Percentiles rank a stretch among this genome's conserved stretches.
Conservation (phyloP, 2,113 vertebrate genomes). For the Daphoenositta chrysoptera region DNA sequence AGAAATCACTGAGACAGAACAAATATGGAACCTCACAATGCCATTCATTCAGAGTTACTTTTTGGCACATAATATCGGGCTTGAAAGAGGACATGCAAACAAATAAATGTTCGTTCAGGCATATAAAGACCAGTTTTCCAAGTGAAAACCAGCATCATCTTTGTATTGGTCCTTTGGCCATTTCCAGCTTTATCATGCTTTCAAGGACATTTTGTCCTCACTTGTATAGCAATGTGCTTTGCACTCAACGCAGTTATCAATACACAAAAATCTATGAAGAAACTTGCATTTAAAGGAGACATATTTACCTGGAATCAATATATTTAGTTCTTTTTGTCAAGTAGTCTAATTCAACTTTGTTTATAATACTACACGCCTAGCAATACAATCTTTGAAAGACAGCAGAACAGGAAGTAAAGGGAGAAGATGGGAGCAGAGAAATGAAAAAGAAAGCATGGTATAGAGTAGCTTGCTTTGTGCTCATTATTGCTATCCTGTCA, state of each 20-base stretch:
- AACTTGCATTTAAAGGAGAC: background rate
- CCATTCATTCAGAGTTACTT: background rate
- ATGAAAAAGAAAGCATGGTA: background rate
- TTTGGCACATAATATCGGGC: background rate
- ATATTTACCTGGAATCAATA: background rate
- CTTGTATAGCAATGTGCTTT: background rate
- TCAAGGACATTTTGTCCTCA: background rate
- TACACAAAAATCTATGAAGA: background rate
- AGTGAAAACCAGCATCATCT: background rate
- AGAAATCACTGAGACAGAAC: background rate
- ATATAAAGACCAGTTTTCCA: background rate
- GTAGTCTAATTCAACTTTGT: background rate
- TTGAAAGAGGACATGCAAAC: background rate
- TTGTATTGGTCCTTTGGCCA: background rate
- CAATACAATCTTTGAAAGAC: background rate
- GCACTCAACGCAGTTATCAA: background rate
- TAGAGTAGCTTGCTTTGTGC: background rate
- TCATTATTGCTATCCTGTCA: conserved; percentile 33
- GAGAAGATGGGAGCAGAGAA: background rate
- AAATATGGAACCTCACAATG: background rate
- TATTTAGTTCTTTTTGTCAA: background rate
- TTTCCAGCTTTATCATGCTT: background rate
- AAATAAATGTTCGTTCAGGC: background rate
- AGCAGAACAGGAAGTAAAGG: background rate
- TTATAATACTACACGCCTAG: background rate